Evolutionary conservation across 2,888 invertebrate species (phyloP), one percentile per base, ranked within the genome.

Genomic region (Vanessa cardui): DNA sequence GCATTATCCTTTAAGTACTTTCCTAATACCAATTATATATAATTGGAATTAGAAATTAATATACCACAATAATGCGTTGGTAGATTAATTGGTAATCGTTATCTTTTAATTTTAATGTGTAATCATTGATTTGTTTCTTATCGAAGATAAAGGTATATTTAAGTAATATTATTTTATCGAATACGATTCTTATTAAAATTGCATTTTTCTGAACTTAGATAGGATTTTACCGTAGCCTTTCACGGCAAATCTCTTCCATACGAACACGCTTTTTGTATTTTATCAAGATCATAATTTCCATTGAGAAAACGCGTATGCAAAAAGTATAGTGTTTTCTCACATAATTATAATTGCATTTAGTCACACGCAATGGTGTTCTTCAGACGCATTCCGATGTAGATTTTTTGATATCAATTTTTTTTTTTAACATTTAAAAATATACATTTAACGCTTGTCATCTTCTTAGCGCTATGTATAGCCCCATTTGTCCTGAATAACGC

Each of bases 251-350:
- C 67, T 62, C 62, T 45, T 44, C 31, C 62, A 62, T 59, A 54
- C 49, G 54, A 64, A 69, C 69, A 60, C 47, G 62, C 69, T 64
- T 66, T 68, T 63, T 69, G 60, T 62, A 69, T 71, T 31, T 73
- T 74, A 74, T 74, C 73, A 70, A 56, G 73, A 74, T 74, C 66
- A 73, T 65, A 68, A 72, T 71, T 68, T 21, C 68, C 68, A 73
- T 71, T 73, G 62, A 60, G 71, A 74, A 71, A 68, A 66, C 63
- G 66, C 61, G 44, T 73, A 68, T 68, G 68, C 73, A 74, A 74
- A 74, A 74, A 73, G 60, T 64, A 67, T 68, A 61, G 59, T 62
- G 21, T 72, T 72, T 72, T 74, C 73, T 62, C 73, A 71, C 73
- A 74, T 68, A 69, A 65, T 68, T 67, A 71, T 72, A 59, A 71